A percentile compares a stretch with the other conserved stretches of the same genome.
Evolutionary conservation across 35 echinoderm and acorn worm species (phyloP).

Genomic region (Lytechinus pictus): DNA sequence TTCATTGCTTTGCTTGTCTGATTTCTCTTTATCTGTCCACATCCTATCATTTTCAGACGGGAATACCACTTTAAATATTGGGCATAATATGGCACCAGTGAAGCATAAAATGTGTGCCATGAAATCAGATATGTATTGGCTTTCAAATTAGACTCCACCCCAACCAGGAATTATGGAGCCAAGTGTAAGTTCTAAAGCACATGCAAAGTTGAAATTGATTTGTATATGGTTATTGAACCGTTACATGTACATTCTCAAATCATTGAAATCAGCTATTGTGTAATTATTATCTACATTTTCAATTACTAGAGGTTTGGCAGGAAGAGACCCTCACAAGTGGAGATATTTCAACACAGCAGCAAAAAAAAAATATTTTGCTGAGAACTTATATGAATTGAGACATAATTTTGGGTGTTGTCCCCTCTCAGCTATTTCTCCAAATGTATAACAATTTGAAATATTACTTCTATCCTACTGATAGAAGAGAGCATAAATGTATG

Average conservation of each 20-base stretch:
- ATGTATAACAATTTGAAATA: neutral
- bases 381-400: neutral
- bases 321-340: neutral
- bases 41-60: too few relatives aligned
- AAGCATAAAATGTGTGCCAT: neutral
- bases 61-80: neutral
- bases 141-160: neutral
- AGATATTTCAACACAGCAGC: neutral
- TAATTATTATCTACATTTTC: neutral
- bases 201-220: neutral
- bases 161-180: neutral
- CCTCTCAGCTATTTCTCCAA: neutral
- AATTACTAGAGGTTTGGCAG: neutral
- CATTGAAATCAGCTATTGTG: neutral
- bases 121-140: neutral
- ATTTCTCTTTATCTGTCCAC: too few relatives aligned
- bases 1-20: too few relatives aligned
- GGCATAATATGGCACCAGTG: neutral
- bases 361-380: neutral
- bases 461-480: neutral
- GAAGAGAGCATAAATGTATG: neutral
- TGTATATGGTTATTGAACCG: neutral
- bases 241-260: neutral
- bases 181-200: neutral
- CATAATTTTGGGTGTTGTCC: neutral